Conservation (phyloP, 2,113 vertebrate species). For the Bos javanicus region DNA sequence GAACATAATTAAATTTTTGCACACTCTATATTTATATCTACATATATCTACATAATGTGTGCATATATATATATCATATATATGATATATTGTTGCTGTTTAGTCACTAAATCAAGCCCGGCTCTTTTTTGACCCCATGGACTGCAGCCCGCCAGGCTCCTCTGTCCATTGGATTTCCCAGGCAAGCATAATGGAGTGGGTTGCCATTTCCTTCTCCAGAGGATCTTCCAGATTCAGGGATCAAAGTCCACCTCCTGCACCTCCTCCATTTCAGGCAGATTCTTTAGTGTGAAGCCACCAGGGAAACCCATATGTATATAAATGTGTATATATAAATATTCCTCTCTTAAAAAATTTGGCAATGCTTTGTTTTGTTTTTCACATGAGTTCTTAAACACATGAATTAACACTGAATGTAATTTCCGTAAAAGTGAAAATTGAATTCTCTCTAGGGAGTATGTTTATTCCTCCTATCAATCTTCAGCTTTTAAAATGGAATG, state of each 20-base stretch:
- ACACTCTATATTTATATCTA: neutral
- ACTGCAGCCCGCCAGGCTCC: neutral
- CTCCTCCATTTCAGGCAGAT: neutral
- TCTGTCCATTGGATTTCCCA: neutral
- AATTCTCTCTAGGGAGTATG: constrained; percentile 20
- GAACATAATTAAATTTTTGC: neutral
- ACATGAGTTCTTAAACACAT: neutral
- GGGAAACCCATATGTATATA: neutral
- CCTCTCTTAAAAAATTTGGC: neutral
- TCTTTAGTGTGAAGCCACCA: neutral
- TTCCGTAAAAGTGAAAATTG: constrained; percentile 33
- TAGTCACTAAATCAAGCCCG: neutral
- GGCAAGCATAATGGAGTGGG: neutral
- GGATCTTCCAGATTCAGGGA: neutral
- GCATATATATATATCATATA: neutral
- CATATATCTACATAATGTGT: neutral
- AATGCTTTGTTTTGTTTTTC: constrained; percentile 35
- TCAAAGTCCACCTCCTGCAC: neutral
- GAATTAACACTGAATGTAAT: constrained; percentile 35
- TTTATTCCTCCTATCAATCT: neutral
- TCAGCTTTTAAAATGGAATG: constrained; percentile 16
- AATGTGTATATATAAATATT: neutral
- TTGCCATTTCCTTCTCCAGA: neutral
- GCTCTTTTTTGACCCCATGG: neutral
- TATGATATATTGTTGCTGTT: neutral